A percentile compares a stretch with the other conserved stretches of the same genome.
Conservation (phyloP, 2,113 vertebrate genomes). For the Rhea americana region DNA sequence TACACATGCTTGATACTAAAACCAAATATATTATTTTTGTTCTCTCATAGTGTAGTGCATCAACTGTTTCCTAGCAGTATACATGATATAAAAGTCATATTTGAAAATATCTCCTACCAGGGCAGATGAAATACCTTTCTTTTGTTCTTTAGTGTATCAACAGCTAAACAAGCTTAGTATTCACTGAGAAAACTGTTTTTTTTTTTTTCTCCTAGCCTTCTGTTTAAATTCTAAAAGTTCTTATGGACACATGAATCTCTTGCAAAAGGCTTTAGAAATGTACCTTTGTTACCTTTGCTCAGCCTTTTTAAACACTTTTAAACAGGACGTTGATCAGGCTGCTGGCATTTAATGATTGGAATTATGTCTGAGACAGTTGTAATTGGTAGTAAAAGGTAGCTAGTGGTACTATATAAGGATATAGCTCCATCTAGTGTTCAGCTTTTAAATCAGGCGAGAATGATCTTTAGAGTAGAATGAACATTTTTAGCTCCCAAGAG, state of each 20-base stretch:
- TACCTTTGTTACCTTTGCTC: background rate
- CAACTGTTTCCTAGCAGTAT: background rate
- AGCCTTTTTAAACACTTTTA: background rate
- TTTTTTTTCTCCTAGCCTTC: background rate
- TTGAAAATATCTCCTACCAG: background rate
- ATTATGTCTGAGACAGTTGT: background rate
- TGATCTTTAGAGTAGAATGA: rapidly evolving
- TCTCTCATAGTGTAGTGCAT: background rate
- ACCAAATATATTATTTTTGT: rapidly evolving
- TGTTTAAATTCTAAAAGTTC: background rate
- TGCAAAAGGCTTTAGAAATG: background rate
- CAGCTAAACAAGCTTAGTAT: background rate
- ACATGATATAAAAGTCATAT: too few species aligned
- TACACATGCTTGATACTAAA: background rate
- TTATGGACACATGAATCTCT: background rate
- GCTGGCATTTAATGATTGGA: background rate
- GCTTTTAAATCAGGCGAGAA: background rate
- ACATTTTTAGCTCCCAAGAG: background rate
- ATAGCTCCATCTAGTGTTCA: constrained; percentile 51
- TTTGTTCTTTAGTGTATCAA: rapidly evolving
- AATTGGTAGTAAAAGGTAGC: rapidly evolving
- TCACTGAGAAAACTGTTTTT: background rate
- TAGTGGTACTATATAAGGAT: background rate
- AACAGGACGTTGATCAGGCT: background rate
- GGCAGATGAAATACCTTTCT: background rate